phyloP scores from a whole-genome alignment of 2,113 vertebrate species.

The Calypte anna region DNA sequence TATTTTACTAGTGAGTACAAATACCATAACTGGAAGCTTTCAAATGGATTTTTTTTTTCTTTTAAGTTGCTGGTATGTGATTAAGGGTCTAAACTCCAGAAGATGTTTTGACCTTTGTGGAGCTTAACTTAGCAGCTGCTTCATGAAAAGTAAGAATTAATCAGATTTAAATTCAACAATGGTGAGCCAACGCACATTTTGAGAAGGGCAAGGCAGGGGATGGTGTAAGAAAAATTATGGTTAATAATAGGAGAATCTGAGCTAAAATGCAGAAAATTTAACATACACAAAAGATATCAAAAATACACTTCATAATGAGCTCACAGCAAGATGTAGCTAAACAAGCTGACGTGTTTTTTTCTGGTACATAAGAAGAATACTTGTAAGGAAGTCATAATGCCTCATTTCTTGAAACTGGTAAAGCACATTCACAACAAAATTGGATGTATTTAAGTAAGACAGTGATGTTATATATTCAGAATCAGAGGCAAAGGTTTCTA shows the following conservation, averaged over 20 bases:
- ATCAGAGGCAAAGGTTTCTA: not conserved
- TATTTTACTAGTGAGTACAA: not conserved
- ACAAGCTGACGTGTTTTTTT: not conserved
- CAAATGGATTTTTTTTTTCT: not conserved
- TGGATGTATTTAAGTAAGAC: not conserved
- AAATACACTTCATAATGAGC: not conserved
- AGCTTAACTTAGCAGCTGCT: not conserved
- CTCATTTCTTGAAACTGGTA: not conserved
- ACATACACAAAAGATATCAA: not conserved
- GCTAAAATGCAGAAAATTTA: not conserved
- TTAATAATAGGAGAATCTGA: not conserved
- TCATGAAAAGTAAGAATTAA: not conserved
- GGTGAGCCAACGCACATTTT: rapidly evolving
- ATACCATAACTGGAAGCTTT: not conserved
- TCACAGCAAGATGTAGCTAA: not conserved
- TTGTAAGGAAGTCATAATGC: not conserved
- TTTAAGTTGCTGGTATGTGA: not conserved
- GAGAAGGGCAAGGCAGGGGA: not conserved
- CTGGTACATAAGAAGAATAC: not conserved
- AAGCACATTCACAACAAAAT: not conserved
- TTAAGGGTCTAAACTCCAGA: not conserved
- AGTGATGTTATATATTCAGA: not conserved
- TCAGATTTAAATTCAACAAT: not conserved
- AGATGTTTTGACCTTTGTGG: not conserved
- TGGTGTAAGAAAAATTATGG: not conserved